Evolutionary conservation across 2,797 vertebrate species (phyloP), one percentile per base, ranked within the genome.

Genomic region (Hippoglossus hippoglossus): DNA sequence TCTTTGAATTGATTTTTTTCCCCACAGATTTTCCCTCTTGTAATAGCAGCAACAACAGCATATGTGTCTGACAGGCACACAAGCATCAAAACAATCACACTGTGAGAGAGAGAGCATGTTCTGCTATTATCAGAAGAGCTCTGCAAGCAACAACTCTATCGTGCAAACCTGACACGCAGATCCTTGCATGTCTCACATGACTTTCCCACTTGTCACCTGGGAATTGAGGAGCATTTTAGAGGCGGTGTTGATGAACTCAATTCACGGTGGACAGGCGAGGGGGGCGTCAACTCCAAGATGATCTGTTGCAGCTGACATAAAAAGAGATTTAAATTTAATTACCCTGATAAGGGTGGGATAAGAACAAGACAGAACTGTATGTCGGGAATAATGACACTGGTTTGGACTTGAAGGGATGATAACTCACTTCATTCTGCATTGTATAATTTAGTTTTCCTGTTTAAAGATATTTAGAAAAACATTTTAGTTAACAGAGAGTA

Each of bases 361-460:
- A 13, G 36, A 39, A 39, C 36, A 39, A 39, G 36, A 39, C 36
- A 13, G 28, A 1, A 31, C 25, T 60, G 9, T 36, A 13, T 52
- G 31, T 24, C 51, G 39, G 60, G 71, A 80, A 72, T 73, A 71
- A 70, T 64, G 71, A 73, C 34, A 10, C 55, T 50, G 50, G 56
- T 73, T 67, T 58, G 64, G 61, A 39, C 51, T 73, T 44, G 39
- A 71, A 66, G 59, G 31, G 67, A 73, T 66, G 64, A 78, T 67
- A 49, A 70, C 68, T 18, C 41, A 51, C 61, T 4, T 21, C 26
- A 41, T 26, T 47, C 18, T 21, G 4, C 12, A 28, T 49, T 18
- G 2, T 49, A 26, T 15, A 39, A 11, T 34, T 34, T 34, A 34
- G 31, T 34, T 34, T 34, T 34, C 31, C 31, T 34, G 8, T 34